Evolutionary conservation across 2,113 vertebrate species (phyloP).

Genomic region (Boleophthalmus pectinirostris): DNA sequence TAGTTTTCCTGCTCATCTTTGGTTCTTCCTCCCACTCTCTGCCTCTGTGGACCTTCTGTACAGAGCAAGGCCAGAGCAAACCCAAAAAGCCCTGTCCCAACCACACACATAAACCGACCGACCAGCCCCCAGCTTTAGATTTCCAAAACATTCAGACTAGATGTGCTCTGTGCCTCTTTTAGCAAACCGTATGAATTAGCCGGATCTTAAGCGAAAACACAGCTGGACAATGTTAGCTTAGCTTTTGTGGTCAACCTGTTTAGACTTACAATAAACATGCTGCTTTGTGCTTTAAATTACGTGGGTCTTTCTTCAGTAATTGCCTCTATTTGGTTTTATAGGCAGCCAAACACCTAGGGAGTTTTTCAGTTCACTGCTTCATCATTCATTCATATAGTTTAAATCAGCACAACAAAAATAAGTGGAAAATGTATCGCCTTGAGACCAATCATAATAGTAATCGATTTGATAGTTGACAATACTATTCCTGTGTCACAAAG

Average conservation of each 20-base stretch:
- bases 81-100: slow-evolving; percentile 25
- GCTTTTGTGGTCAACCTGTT: slow-evolving; percentile 44
- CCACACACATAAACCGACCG: slow-evolving; percentile 23
- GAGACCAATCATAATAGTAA: neutral
- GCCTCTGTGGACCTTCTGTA: slow-evolving; percentile 64
- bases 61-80: slow-evolving; percentile 31
- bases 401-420: neutral
- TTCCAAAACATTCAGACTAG: slow-evolving; percentile 62
- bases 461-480: neutral
- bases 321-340: slow-evolving; percentile 32
- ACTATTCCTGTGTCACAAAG: neutral
- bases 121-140: slow-evolving; percentile 60
- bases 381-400: neutral
- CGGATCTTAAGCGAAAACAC: slow-evolving; percentile 43
- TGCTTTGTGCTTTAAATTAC: slow-evolving; percentile 23
- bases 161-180: slow-evolving; percentile 53
- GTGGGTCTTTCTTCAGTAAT: slow-evolving; percentile 23
- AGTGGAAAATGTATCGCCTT: neutral
- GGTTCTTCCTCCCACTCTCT: slow-evolving; percentile 67
- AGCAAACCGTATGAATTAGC: slow-evolving; percentile 57
- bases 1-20: slow-evolving; percentile 82
- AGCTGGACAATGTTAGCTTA: slow-evolving; percentile 32
- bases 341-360: neutral
- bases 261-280: slow-evolving; percentile 50
- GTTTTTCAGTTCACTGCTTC: neutral